Evolutionary conservation across 2,888 invertebrate genomes (phyloP).

Genomic region (Alloscopus bannaensis): DNA sequence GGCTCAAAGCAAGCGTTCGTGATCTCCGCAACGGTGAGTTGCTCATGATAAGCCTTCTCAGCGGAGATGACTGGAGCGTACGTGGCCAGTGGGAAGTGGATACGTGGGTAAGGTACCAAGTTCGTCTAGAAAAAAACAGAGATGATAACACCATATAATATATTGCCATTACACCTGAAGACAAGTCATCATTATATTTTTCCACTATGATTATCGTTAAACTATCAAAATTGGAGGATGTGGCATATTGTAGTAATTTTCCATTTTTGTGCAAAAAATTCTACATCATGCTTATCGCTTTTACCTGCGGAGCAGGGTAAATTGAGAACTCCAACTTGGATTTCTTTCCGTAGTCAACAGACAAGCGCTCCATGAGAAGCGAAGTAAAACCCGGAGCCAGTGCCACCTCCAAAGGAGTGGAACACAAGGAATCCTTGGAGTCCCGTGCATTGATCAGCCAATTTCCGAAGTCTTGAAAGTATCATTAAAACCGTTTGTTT

Average conservation of each 20-base stretch:
- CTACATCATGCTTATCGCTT: not conserved
- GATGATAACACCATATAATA: too few species aligned
- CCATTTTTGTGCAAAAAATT: too few species aligned
- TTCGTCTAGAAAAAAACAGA: conserved; percentile 59
- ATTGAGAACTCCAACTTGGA: conserved; percentile 92
- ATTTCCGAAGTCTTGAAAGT: conserved; percentile 81
- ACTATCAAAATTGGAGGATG: too few species aligned
- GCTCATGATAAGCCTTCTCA: conserved; percentile 90
- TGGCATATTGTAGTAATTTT: too few species aligned
- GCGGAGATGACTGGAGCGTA: conserved; percentile 76
- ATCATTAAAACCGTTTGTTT: too few species aligned
- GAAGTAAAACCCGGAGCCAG: conserved; percentile 92
- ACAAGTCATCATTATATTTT: too few species aligned
- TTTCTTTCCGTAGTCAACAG: conserved; percentile 90
- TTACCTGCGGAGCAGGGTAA: conserved; percentile 88
- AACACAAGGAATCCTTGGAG: conserved; percentile 91
- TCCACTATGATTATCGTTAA: conserved; percentile 9
- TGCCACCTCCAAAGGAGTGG: conserved; percentile 91
- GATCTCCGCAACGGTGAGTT: conserved; percentile 82
- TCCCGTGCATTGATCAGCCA: conserved; percentile 88
- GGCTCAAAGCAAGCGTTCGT: conserved; percentile 98
- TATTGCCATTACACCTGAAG: too few species aligned
- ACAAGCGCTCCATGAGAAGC: conserved; percentile 88
- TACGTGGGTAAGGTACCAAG: conserved; percentile 78
- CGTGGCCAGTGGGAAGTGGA: conserved; percentile 77